Evolutionary conservation across 2,113 vertebrate genomes (phyloP), one percentile per base, ranked within the genome.

Genomic region (Oostethus manadensis): DNA sequence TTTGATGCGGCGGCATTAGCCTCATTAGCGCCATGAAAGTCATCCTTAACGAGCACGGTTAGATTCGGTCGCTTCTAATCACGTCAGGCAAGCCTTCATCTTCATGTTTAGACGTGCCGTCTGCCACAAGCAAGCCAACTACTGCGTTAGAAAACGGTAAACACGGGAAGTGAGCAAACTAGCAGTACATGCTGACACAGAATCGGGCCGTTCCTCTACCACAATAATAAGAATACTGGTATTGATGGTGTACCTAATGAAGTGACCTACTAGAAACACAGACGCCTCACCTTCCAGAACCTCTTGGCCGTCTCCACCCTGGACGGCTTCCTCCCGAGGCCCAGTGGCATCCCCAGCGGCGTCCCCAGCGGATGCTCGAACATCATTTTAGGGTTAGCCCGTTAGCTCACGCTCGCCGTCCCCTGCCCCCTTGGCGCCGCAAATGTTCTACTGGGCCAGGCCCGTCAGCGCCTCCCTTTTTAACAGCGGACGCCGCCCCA

Each of bases 211-310:
- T n/a, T n/a, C n/a, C n/a, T n/a, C 35, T 11, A 38, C 35, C 9
- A 38, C 35, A 9, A 35, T 26, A 35, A 35, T 10, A 7, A 35
- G 33, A n/a, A n/a, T n/a, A n/a, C n/a, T n/a, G 4, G 7, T 45
- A 8, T 8, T 15, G 48, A 15, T 15, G 48, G 21, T 16, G 49
- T 26, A 17, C 21, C 13, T 23, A 50, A 50, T 23, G 6, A 50
- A 50, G 48, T 11, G 48, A 6, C 48, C n/a, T 2, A 9, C 38
- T 14, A 42, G 38, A 42, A 42, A 42, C 38, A 5, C 3, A 42
- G 38, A 33, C 56, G 14, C 93, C 93, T 97, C 88, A 98, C 96
- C 94, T 83, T 93, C 89, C 91, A 94, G 35, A 93, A 68, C 64
- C 84, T 92, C 84, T 92, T 96, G 16, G 94, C 83, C n/a, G 84